Evolutionary conservation across 2,113 vertebrate species (phyloP), one percentile per base, ranked within the genome.

Genomic region (Amazona vittata): DNA sequence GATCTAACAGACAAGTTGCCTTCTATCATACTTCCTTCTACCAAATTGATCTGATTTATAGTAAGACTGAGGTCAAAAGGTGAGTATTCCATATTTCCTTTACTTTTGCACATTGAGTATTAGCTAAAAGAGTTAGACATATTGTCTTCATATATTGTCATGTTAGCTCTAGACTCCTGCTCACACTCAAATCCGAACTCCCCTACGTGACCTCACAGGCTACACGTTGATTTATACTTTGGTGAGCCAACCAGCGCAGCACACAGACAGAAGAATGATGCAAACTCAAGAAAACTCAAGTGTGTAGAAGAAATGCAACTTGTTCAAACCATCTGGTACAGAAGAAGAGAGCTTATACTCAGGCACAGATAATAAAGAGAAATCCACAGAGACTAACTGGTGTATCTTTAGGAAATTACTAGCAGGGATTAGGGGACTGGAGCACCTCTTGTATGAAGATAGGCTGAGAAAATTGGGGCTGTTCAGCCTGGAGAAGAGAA

Each of bases 221-320:
- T 17, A 31, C 8, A 21, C 0, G 0, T 3, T 60, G 70, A 82
- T 87, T 76, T 79, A 60, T 0, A 0, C 17, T 76, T 68, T 43
- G 55, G 29, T 8, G 57, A 93, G 55, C 31, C 39, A 87, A 24
- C 17, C 8, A 41, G 10, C 1, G 1, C 59, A 81, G 49, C 24
- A 62, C 41, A 29, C 21, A 37, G 63, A 75, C 65, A 67, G 70
- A 62, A 50, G 28, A 15, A 37, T 20, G 44, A 77, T 2, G 33
- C 5, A 68, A 89, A 81, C 25, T 64, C 53, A 50, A 69, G 59
- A 1, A 74, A 86, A 91, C 69, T 52, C 59, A 60, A 50, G 22
- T 3, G 12, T 2, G 2, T 1, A 28, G 81, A 69, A 92, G 49
- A 86, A 86, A 82, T 20, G 28, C 9, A 79, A 25, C 25, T 75